Evolutionary conservation across 2,113 vertebrate genomes (phyloP).

Genomic region (Panurus biarmicus): DNA sequence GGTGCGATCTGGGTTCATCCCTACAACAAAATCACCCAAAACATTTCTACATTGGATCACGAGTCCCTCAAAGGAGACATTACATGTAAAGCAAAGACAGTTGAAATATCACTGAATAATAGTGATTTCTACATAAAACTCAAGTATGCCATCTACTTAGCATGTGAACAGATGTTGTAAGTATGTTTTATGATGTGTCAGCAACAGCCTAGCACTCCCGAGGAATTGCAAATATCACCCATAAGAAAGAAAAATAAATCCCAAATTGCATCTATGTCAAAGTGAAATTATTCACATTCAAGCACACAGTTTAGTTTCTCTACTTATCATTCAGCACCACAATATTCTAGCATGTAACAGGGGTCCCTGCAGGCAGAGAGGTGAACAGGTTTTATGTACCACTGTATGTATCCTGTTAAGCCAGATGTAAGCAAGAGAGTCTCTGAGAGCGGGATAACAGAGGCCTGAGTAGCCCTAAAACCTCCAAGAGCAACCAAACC

Average conservation of each 20-base stretch:
- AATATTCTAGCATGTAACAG: background rate
- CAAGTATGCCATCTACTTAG: background rate
- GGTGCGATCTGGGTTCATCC: conserved; percentile 72
- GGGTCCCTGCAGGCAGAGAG: background rate
- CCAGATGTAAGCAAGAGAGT: background rate
- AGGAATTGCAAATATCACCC: background rate
- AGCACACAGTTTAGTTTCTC: background rate
- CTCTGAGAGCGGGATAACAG: background rate
- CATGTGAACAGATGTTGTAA: background rate
- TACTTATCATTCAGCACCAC: background rate
- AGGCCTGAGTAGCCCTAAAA: background rate
- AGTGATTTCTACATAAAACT: background rate
- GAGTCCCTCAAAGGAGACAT: background rate
- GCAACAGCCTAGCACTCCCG: background rate
- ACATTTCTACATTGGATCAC: background rate
- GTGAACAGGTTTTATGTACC: background rate
- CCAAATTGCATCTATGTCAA: background rate
- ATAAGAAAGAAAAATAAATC: background rate
- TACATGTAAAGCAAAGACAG: background rate
- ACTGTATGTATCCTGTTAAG: background rate
- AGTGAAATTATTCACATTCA: background rate
- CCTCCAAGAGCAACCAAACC: background rate
- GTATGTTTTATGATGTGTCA: background rate
- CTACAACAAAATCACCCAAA: conserved; percentile 56
- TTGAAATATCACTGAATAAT: background rate